These are phyloP conservation scores for Holacanthus passer DNA, from an alignment of 2,113 vertebrate genomes.

Conservation along the genomic window DNA sequence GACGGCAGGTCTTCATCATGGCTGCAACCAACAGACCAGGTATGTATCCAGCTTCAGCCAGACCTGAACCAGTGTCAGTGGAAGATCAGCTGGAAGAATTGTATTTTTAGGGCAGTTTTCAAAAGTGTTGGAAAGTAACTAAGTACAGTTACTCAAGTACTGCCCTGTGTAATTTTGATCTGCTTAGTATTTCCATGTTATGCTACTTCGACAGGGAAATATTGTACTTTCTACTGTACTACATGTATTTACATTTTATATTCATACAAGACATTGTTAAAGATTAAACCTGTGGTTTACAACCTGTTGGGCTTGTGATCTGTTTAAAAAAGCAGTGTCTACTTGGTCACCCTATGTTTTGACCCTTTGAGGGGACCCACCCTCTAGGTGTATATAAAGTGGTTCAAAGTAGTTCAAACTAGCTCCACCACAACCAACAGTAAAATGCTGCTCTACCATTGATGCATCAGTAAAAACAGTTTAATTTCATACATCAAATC, in stretches of 20 bases:
- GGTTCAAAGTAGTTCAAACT: too few relatives aligned
- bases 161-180: too few relatives aligned
- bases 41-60: constrained; percentile 51
- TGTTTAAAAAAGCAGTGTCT: too few relatives aligned
- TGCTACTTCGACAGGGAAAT: background rate
- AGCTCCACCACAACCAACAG: background rate
- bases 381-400: too few relatives aligned
- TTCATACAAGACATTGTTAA: too few relatives aligned
- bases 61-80: background rate
- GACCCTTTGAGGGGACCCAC: too few relatives aligned
- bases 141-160: too few relatives aligned
- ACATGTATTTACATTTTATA: background rate
- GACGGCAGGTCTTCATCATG: constrained; percentile 96
- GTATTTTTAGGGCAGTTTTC: background rate
- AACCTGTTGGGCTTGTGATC: too few relatives aligned
- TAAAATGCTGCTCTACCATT: too few relatives aligned
- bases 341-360: too few relatives aligned
- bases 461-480: too few relatives aligned
- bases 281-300: too few relatives aligned
- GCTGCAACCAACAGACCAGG: constrained; percentile 98
- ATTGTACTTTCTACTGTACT: background rate
- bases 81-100: background rate
- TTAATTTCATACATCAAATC: background rate
- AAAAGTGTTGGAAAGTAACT: background rate
- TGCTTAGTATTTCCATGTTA: background rate